Evolutionary conservation across 30 jellyfish, hydroid and myxozoan species (phyloP), one percentile per base, ranked within the genome.

Genomic region (Turritopsis rubra): DNA sequence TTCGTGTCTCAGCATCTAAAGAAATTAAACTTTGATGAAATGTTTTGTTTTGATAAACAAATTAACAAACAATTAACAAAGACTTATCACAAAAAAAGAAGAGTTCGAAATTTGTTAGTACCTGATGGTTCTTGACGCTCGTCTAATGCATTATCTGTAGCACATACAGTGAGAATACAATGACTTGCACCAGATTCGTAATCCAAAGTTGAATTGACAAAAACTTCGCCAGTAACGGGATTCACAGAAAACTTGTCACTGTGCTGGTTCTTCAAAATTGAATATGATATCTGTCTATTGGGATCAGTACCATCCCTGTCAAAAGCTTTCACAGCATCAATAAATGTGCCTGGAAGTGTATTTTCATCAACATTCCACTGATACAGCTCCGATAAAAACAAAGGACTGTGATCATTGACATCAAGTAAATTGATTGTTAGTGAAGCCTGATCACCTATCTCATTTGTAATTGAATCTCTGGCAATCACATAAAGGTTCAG

Each of bases 381-480:
- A 21, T 22, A 77, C 5, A 29, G 23, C 23, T 20, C 28, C 27
- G 28, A n/a, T 1, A 28, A 26, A 72, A 85, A 90, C 60, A 22
- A 71, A 18, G 97, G 97, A 31, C 23, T n/a, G 66, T 90, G 75
- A 74, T 90, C 95, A 83, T 90, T 85, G 5, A 82, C 88, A 54
- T 90, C 95, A 16, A 75, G 25, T 26, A 90, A 85, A 8, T 26
- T 76, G 73, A 90, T 73, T 1, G 75, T 53, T n/a, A 88, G 5
- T 25, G 53, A 26, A 13, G 85, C 85, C 19, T 77, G 28, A 52
- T 77, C 85, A 77, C 71, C 85, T 16, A 28, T 13, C 72, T 0
- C 72, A 26, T 29, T n/a, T 77, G 85, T 77, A 21, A 1, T 19
- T 19, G 66, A 29, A 60, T 77, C 85, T 77, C 28, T 26, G 41